Conservation (phyloP, 2,888 invertebrate genomes). For the Conistra vaccinii region DNA sequence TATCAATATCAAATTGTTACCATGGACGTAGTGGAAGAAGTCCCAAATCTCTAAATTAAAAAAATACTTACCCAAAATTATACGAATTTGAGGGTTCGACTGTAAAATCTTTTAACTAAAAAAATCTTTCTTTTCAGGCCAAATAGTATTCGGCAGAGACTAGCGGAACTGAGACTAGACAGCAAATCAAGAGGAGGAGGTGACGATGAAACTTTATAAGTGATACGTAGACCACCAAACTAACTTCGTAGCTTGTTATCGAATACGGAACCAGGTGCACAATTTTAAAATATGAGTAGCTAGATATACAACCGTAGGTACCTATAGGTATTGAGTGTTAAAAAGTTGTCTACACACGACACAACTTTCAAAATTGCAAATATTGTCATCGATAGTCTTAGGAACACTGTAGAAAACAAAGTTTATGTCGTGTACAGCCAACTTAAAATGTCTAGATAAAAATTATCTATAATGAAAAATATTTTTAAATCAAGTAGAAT, state of each 20-base stretch:
- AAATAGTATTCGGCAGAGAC: conserved; percentile 85
- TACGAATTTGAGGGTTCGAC: background rate
- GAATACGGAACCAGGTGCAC: conserved; percentile 75
- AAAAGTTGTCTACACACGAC: conserved; percentile 44
- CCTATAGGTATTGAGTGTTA: conserved; percentile 66
- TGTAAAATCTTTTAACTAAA: background rate
- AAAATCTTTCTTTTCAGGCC: conserved; percentile 69
- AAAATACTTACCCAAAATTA: background rate
- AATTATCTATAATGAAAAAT: conserved; percentile 31
- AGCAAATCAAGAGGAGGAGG: conserved; percentile 86
- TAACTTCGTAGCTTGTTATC: conserved; percentile 66
- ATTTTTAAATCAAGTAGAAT: conserved; percentile 63
- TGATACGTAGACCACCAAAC: conserved; percentile 44
- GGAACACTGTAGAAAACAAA: conserved; percentile 37
- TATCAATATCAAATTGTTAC: too few species aligned
- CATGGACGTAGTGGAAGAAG: background rate
- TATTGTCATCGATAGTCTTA: conserved; percentile 33
- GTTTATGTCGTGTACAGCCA: conserved; percentile 34
- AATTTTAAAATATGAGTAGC: conserved; percentile 71
- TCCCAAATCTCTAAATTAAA: background rate
- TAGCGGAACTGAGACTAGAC: conserved; percentile 85
- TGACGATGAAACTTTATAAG: conserved; percentile 82
- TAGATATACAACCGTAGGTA: conserved; percentile 65
- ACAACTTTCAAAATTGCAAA: conserved; percentile 34
- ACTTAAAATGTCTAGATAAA: conserved; percentile 43